Evolutionary conservation across 2,888 invertebrate genomes (phyloP), one percentile per base, ranked within the genome.

Genomic region (Notocelia uddmanniana): DNA sequence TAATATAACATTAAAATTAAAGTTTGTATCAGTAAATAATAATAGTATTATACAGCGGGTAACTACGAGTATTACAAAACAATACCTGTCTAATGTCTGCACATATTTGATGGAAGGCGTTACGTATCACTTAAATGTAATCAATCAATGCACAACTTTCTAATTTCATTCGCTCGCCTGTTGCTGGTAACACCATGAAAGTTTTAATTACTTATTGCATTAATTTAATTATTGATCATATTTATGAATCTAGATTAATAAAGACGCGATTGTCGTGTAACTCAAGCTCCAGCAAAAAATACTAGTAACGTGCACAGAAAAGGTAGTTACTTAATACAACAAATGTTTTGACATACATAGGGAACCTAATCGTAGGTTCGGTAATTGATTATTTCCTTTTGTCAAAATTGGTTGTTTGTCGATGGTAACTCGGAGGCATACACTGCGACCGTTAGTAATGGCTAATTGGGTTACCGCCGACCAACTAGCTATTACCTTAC

Each of bases 391-490:
- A 15, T 26, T 45, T 5, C n/a, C 31, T 48, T 50, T 31, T n/a
- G n/a, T n/a, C n/a, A 52, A 50, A 52, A 52, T 31, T 11, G 31
- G 37, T 37, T 31, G 11, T 48, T 34, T 23, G 9, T 26, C 26
- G 9, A 60, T 54, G 48, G 52, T 66, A 66, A 52, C 45, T 41
- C 66, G 45, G n/a, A 75, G 69, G 66, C 74, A 76, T 77, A 74
- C 73, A 74, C 76, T 74, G 77, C 68, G 76, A 73, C 76, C 78
- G 76, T 76, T 45, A 73, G 83, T 83, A 87, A 85, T 80, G 78
- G 77, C 78, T 88, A 91, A 90, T 90, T 90, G 81, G 88, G 89
- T 90, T 88, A 87, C 82, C 81, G 78, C 83, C 78, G 83, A 82
- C 85, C 84, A 82, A 80, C 79, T 80, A 79, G 81, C 81, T 76